A percentile compares a stretch with the other conserved stretches of the same genome.
phyloP scores from a whole-genome alignment of 2,888 invertebrate species.

The Biston betularia region DNA sequence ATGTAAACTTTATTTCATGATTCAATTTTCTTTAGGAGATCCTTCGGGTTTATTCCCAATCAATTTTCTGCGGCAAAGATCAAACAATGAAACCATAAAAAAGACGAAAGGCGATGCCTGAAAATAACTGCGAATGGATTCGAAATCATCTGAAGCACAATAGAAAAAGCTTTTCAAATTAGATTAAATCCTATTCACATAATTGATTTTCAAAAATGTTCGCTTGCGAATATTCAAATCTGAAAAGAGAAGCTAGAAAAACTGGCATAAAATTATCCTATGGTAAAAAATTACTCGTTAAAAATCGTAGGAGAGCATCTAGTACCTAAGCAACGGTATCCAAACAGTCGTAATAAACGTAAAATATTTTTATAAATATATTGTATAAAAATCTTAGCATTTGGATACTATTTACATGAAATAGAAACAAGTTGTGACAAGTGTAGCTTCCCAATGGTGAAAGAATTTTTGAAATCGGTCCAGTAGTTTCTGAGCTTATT shows the following conservation, averaged over 20 bases:
- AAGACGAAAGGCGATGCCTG: conserved; percentile 16
- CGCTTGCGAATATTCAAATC: conserved; percentile 2
- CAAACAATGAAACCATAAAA: conserved; percentile 30
- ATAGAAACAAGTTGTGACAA: too few relatives aligned
- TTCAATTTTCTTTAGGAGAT: conserved; percentile 40
- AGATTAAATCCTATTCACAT: conserved; percentile 26
- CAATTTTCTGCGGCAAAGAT: conserved; percentile 28
- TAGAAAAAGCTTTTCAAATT: conserved; percentile 30
- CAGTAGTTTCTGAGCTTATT: too few relatives aligned
- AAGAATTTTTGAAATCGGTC: too few relatives aligned
- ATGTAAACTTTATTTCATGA: conserved; percentile 38
- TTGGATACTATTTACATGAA: too few relatives aligned
- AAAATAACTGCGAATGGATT: conserved; percentile 25
- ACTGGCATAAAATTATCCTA: not conserved
- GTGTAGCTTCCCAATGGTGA: too few relatives aligned
- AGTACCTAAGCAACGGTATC: too few relatives aligned
- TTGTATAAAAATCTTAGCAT: too few relatives aligned
- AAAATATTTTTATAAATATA: too few relatives aligned
- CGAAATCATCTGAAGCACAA: conserved; percentile 19
- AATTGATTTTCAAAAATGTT: conserved; percentile 17
- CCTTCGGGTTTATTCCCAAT: conserved; percentile 34
- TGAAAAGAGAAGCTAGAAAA: too few relatives aligned
- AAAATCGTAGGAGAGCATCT: too few relatives aligned
- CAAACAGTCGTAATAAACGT: too few relatives aligned
- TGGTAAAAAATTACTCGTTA: not conserved